Evolutionary conservation across 2,888 invertebrate genomes (phyloP), one percentile per base, ranked within the genome.

Genomic region (Cantharis rufa): DNA sequence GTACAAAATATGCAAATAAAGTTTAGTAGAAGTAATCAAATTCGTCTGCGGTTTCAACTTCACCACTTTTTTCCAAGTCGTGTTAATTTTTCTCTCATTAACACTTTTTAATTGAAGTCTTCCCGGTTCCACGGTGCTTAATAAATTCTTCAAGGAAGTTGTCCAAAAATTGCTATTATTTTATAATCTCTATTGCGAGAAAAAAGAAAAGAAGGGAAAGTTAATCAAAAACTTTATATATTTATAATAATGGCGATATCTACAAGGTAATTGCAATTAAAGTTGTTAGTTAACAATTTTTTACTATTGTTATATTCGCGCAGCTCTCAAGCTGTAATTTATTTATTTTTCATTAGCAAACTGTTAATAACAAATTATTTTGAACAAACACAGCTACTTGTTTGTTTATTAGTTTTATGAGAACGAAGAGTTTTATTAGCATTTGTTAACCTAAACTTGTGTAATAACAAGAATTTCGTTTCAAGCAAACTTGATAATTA

Each of bases 31-130:
- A 78, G 78, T 78, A 78, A 78, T 76, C 78, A 74, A 78, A 76
- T 78, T 78, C 78, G 78, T 76, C 78, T 76, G 78, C 78, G 78
- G 78, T 78, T 78, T 78, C 76, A 74, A 76, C 78, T 76, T 76
- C 74, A 62, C 71, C 76, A 71, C 76, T 70, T 76, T 76, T 76
- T 66, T 74, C 73, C 73, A 79, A 82, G 80, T 82, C 74, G 77
- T 78, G 80, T 78, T 80, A 83, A 82, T 82, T 83, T 82, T 82
- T 81, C 78, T 80, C 81, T 82, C 81, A 81, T 83, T 83, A 83
- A 82, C 81, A 83, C 81, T 82, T 82, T 83, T 83, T 83, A 83
- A 82, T 83, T 82, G 82, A 81, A 80, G 76, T 78, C 76, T 76
- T 71, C 73, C 79, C 81, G 79, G 76, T 82, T 82, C 79, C 76